Evolutionary conservation across 2,113 vertebrate species (phyloP).

Genomic region (Oenanthe oenanthe): DNA sequence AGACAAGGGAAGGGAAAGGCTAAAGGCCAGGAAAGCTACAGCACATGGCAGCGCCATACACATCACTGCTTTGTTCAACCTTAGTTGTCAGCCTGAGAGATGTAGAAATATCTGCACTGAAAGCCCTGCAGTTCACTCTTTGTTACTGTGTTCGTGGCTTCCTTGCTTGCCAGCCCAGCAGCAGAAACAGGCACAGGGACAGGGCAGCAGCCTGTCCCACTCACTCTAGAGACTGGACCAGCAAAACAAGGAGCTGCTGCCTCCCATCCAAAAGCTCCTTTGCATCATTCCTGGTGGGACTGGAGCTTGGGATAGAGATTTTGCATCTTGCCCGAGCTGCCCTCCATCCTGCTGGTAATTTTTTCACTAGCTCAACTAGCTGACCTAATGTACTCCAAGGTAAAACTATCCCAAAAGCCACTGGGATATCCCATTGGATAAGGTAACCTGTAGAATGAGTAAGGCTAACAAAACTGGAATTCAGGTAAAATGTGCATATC

Average conservation of each 20-base stretch:
- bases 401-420: not conserved
- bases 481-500: not conserved
- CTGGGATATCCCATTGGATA: rapidly evolving
- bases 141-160: not conserved
- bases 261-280: not conserved
- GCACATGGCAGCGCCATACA: not conserved
- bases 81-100: not conserved
- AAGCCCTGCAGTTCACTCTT: not conserved
- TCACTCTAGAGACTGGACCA: not conserved
- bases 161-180: not conserved
- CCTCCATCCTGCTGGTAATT: not conserved
- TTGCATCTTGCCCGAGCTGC: not conserved
- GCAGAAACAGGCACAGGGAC: not conserved
- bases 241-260: rapidly evolving
- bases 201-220: rapidly evolving
- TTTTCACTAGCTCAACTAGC: not conserved
- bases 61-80: not conserved
- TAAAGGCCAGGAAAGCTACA: not conserved
- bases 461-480: not conserved
- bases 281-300: not conserved
- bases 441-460: not conserved
- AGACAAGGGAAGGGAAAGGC: not conserved
- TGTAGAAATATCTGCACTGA: not conserved
- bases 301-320: not conserved
- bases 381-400: not conserved